Evolutionary conservation across 2,888 invertebrate species (phyloP).

Genomic region (Mythimna vitellina): DNA sequence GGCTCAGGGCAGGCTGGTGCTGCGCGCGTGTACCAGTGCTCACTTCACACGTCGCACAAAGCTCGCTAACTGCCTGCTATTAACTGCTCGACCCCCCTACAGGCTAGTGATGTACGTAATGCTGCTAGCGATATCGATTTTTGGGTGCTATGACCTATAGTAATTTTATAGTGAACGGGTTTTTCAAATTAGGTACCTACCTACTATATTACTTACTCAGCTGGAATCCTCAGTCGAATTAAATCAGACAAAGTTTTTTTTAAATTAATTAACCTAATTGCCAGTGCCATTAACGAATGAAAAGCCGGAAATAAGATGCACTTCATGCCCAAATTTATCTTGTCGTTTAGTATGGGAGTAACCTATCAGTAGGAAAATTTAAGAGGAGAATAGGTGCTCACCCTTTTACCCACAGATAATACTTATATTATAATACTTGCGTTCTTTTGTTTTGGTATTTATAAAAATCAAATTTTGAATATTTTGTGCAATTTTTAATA

Average conservation of each 20-base stretch:
- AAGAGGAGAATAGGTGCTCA: too few relatives aligned
- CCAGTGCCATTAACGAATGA: not conserved
- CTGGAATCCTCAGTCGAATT: not conserved
- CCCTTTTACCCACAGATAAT: too few relatives aligned
- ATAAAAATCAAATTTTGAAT: not conserved
- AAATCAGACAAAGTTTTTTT: too few relatives aligned
- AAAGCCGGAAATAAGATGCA: not conserved
- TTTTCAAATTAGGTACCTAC: not conserved
- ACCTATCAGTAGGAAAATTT: too few relatives aligned
- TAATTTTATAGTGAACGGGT: not conserved
- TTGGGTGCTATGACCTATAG: not conserved
- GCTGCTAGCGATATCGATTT: conserved; percentile 39
- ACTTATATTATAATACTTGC: not conserved
- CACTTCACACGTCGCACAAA: conserved; percentile 89
- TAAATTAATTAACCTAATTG: not conserved
- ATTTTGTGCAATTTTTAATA: too few relatives aligned
- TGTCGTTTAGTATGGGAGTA: not conserved
- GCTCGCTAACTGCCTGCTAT: conserved; percentile 90
- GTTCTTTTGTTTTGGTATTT: not conserved
- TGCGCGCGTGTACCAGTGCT: conserved; percentile 82
- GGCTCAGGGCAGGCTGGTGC: conserved; percentile 62
- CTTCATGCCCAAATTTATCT: not conserved
- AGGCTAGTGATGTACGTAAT: conserved; percentile 76
- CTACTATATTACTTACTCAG: not conserved
- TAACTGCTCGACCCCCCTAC: conserved; percentile 84